phyloP scores from a whole-genome alignment of 2,888 invertebrate genomes.

The Catocala fraxini region DNA sequence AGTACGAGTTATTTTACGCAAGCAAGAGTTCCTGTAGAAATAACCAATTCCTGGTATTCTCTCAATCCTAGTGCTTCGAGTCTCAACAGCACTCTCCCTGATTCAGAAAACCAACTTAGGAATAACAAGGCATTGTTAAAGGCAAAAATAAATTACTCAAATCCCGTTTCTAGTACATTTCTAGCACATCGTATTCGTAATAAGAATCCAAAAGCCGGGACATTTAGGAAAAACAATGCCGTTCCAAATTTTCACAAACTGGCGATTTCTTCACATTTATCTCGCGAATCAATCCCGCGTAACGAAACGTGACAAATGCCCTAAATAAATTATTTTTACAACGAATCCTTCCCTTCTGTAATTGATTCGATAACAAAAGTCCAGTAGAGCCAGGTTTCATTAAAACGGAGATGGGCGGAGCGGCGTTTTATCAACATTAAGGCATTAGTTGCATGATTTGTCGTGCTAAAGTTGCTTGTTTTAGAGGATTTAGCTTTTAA shows the following conservation, averaged over 20 bases:
- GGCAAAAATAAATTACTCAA: no score
- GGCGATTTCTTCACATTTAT: slow-evolving; percentile 54
- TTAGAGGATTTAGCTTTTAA: no score
- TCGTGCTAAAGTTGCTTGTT: no score
- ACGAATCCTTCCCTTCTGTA: slow-evolving; percentile 19
- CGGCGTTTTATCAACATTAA: not conserved
- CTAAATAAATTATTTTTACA: slow-evolving; percentile 56
- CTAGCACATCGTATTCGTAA: no score
- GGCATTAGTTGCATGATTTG: not conserved
- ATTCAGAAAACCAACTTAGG: no score
- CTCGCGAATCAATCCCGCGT: slow-evolving; percentile 52
- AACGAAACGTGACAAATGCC: slow-evolving; percentile 58
- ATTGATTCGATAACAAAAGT: slow-evolving; percentile 18
- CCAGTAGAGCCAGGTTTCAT: slow-evolving; percentile 27
- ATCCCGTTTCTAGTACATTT: no score
- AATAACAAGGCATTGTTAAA: no score
- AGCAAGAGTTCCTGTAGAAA: no score
- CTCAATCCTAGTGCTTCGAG: no score
- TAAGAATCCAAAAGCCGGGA: not conserved
- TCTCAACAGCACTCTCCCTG: no score
- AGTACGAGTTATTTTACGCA: no score
- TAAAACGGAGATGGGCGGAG: not conserved
- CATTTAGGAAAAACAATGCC: slow-evolving; percentile 12
- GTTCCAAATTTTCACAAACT: slow-evolving; percentile 45
- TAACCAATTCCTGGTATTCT: no score